Evolutionary conservation across 1,140 invertebrate genomes (phyloP), one percentile per base, ranked within the genome.

Genomic region (Megalopta genalis): DNA sequence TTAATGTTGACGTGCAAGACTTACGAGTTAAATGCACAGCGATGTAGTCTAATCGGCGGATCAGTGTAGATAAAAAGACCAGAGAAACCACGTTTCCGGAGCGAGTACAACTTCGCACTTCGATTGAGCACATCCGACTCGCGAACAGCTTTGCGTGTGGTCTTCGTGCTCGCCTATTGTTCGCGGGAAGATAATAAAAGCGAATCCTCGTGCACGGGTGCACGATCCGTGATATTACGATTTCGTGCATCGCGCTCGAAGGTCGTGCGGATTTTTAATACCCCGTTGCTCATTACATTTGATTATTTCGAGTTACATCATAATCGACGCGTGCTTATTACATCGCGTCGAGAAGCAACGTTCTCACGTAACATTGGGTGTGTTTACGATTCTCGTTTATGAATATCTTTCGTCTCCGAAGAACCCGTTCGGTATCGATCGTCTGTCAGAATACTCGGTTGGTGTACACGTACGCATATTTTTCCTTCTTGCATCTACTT

Each of bases 361-460:
- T 42, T 62, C 63, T 49, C 23, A 69, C 65, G 25, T 83, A 62
- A 83, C 65, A 27, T 82, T 46, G 73, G 68, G 39, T 71, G 46
- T 62, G 54, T 23, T n/a, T n/a, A 25, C 18, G 12, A 18, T 52
- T 52, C 23, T 3, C 7, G n/a, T 42, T n/a, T 65, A 37, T 65
- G 60, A 25, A 72, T 78, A 10, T 23, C 37, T 14, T 23, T 42
- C 0, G 27, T 57, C 60, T 46, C 14, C 49, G 10, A 9, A 14
- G 37, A 46, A 46, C 64, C n/a, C n/a, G 12, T 42, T 46, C 16
- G 10, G 64, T 49, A 66, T 66, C 39, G 64, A 66, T 25, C 39
- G 64, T n/a, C 42, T 12, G 23, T 32, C 14, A 37, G 4, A 7
- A 63, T 6, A 5, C 25, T 18, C 14, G 16, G 27, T 63, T 16